Percentiles rank a stretch among this genome's conserved stretches.
Evolutionary conservation across 2,888 invertebrate genomes (phyloP).

Genomic region (Ligdia adustata): DNA sequence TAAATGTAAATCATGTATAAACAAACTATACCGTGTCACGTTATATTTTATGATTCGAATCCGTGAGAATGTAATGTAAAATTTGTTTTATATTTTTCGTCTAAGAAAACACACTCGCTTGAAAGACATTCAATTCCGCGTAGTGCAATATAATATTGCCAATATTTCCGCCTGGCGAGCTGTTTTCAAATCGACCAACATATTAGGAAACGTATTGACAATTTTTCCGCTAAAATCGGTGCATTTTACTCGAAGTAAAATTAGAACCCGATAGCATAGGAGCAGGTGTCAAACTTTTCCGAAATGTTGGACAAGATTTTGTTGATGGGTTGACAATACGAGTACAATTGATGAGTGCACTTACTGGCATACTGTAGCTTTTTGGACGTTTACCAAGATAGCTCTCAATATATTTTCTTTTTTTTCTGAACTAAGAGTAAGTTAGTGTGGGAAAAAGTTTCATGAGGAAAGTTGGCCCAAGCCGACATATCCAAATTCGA

Average conservation of each 20-base stretch:
- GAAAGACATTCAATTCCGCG: constrained; percentile 11
- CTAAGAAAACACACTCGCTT: constrained; percentile 6
- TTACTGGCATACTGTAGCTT: not conserved
- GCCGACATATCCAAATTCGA: constrained; percentile 10
- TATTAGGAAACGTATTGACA: constrained; percentile 15
- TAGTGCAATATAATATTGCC: not conserved
- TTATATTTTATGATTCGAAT: too few species aligned
- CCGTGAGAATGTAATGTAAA: too few species aligned
- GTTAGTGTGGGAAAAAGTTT: constrained; percentile 5
- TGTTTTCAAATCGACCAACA: constrained; percentile 1
- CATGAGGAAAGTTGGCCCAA: constrained; percentile 20
- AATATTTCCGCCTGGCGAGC: constrained; percentile 12
- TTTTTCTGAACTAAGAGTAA: not conserved
- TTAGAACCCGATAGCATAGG: constrained; percentile 4
- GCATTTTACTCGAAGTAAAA: constrained; percentile 10
- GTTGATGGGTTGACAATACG: not conserved
- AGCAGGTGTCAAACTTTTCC: constrained; percentile 8
- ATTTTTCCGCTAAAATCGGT: constrained; percentile 8
- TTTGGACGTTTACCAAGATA: constrained; percentile 5
- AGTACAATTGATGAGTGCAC: not conserved
- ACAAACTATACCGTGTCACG: too few species aligned
- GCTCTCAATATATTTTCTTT: not conserved
- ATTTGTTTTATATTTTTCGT: not conserved
- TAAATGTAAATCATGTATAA: too few species aligned
- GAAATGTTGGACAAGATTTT: constrained; percentile 2